Base-by-base conservation (phyloP, 2,113 vertebrate species). In the Prunella himalayana region DNA sequence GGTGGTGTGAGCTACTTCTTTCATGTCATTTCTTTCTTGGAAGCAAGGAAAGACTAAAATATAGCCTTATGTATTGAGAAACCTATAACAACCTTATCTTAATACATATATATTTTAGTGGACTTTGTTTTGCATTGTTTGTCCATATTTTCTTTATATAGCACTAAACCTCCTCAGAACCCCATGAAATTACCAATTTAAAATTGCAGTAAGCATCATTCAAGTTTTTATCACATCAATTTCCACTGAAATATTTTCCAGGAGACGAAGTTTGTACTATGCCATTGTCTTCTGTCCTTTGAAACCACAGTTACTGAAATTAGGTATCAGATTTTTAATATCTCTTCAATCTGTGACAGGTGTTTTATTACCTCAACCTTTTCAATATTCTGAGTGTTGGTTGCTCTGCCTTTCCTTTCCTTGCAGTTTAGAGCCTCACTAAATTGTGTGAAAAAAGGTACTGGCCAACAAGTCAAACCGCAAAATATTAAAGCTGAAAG, bases 321-420 rank as follows among this genome's bases (percentile, higher is more conserved):
- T 85, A 96, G 83, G 71, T 91, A 97, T 92, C 45, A 90, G 84
- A 95, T 92, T 85, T 47, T 82, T 95, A 96, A 95, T 92, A 82
- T 92, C 42, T 93, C 63, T 72, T 77, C 65, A 95, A 16, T 86
- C 70, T 82, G 11, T 91, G 70, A 94, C 91, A 97, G 59, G n/a
- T 92, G 21, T 70, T 97, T 98, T 97, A 97, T 92, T 95, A 70
- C 86, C 80, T 97, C 95, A 97, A 82, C 61, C n/a, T 94, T 97
- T 96, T 94, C 53, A 91, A 64, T 76, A 86, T 91, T 95, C 75
- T 54, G 47, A 76, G 82, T 94, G 88, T 92, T 97, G 79, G 91
- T 95, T 92, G 60, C 22, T 56, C 41, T 92, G 35, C 18, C 37
- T 82, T 96, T 96, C 88, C 33, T 81, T 37, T 97, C 44, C 45